phyloP scores from a whole-genome alignment of 2,797 vertebrate genomes.

The Mus spretus region DNA sequence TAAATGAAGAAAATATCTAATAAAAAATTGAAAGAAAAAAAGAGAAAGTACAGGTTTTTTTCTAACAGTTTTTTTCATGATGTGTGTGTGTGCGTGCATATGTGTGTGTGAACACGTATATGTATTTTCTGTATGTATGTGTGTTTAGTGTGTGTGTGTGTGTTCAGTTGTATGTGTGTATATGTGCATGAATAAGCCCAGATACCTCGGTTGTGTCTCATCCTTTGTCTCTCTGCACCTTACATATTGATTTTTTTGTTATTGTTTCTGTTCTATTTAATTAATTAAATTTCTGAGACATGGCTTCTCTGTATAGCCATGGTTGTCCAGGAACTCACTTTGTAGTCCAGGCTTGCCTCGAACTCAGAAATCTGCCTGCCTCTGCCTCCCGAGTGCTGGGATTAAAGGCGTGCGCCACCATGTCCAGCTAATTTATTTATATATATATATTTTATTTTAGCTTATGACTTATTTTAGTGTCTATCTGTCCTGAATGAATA shows the following conservation, averaged over 20 bases:
- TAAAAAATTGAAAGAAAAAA: no score
- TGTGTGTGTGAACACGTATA: neutral
- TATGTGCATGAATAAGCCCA: neutral
- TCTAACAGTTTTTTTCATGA: no score
- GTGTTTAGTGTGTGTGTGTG: neutral
- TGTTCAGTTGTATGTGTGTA: neutral
- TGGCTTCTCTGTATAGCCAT: no score
- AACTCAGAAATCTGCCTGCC: no score
- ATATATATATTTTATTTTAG: neutral
- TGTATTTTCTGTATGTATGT: neutral
- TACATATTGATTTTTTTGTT: neutral
- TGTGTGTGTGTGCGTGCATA: neutral
- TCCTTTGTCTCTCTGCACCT: neutral
- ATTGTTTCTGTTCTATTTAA: neutral
- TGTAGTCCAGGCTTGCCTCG: no score
- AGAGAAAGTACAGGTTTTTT: no score
- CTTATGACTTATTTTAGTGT: neutral
- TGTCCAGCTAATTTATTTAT: no score
- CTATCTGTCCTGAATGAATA: neutral
- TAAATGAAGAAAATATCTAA: no score
- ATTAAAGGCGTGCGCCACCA: no score
- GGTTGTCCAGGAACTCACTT: no score
- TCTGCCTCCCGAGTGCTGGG: no score
- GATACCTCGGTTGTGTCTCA: neutral
- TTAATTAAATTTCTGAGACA: no score